These are phyloP conservation scores for Drosophila athabasca DNA, from an alignment of 1,140 invertebrate genomes.

Conservation along the genomic window DNA sequence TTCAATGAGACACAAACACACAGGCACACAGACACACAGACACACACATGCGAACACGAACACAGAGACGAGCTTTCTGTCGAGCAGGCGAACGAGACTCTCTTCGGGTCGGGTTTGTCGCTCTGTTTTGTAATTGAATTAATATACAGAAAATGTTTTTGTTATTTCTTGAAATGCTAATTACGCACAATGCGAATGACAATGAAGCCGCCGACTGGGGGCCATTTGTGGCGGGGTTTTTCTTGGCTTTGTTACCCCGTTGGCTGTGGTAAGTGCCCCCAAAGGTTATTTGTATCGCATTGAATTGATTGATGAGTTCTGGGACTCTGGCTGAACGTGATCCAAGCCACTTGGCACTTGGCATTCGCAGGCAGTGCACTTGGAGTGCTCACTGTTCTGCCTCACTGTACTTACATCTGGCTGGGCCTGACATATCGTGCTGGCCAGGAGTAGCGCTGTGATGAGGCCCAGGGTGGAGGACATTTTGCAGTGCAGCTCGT, in stretches of 20 bases:
- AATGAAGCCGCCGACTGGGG: slow-evolving; percentile 68
- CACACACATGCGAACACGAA: background rate
- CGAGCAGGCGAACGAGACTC: slow-evolving; percentile 34
- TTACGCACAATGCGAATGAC: slow-evolving; percentile 72
- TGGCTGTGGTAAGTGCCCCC: slow-evolving; percentile 52
- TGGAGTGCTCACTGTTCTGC: background rate
- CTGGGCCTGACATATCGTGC: slow-evolving; percentile 77
- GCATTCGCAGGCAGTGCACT: slow-evolving; percentile 9
- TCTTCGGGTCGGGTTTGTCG: slow-evolving; percentile 12
- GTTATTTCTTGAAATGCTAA: slow-evolving; percentile 66
- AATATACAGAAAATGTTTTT: slow-evolving; percentile 74
- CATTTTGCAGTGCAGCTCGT: slow-evolving; percentile 56
- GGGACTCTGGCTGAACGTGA: slow-evolving; percentile 44
- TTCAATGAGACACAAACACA: slow-evolving; percentile 61
- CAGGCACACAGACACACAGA: slow-evolving; percentile 18
- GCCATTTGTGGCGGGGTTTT: slow-evolving; percentile 44
- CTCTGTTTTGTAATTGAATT: slow-evolving; percentile 79
- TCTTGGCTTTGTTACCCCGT: slow-evolving; percentile 40
- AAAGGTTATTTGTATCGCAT: slow-evolving; percentile 58
- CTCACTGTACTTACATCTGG: slow-evolving; percentile 76
- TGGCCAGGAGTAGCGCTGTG: slow-evolving; percentile 70
- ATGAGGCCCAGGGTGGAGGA: slow-evolving; percentile 63
- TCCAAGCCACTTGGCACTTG: slow-evolving; percentile 5
- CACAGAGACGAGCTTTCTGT: background rate
- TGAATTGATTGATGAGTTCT: slow-evolving; percentile 77